Conservation (phyloP, 2,797 vertebrate genomes). For the Meriones psammophilus region DNA sequence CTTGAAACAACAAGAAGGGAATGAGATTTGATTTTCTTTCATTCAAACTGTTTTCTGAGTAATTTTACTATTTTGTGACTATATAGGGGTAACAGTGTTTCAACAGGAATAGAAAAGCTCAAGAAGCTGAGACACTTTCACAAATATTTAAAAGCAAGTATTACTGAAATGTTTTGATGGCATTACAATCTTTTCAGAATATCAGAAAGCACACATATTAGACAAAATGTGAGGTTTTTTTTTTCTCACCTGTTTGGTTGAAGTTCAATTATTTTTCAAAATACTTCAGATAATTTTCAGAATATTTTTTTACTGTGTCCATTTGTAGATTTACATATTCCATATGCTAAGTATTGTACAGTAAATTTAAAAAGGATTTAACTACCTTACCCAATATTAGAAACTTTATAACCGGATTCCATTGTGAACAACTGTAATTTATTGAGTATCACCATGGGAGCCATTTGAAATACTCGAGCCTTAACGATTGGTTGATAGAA, state of each 20-base stretch:
- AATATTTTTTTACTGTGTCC: conserved; percentile 68
- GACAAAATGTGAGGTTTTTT: conserved; percentile 81
- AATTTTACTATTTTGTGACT: conserved; percentile 73
- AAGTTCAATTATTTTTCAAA: conserved; percentile 76
- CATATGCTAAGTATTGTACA: conserved; percentile 53
- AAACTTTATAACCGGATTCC: conserved; percentile 57
- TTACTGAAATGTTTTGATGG: conserved; percentile 64
- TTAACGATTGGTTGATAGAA: conserved; percentile 65
- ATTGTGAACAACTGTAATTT: conserved; percentile 79
- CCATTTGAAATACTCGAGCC: conserved; percentile 71
- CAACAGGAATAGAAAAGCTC: conserved; percentile 57
- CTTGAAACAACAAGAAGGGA: neutral
- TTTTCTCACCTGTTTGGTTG: conserved; percentile 74
- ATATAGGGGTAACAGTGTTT: neutral
- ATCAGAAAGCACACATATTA: conserved; percentile 63
- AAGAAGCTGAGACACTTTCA: conserved; percentile 33
- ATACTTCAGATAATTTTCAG: conserved; percentile 69
- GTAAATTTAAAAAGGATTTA: conserved; percentile 67
- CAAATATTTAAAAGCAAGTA: conserved; percentile 76
- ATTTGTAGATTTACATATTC: conserved; percentile 76
- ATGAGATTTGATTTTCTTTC: neutral
- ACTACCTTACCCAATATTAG: conserved; percentile 55
- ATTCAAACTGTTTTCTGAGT: conserved; percentile 44
- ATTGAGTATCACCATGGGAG: conserved; percentile 42
- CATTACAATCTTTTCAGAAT: conserved; percentile 56